Conservation (phyloP, 2,888 invertebrate species). For the Stomorhina lunata region DNA sequence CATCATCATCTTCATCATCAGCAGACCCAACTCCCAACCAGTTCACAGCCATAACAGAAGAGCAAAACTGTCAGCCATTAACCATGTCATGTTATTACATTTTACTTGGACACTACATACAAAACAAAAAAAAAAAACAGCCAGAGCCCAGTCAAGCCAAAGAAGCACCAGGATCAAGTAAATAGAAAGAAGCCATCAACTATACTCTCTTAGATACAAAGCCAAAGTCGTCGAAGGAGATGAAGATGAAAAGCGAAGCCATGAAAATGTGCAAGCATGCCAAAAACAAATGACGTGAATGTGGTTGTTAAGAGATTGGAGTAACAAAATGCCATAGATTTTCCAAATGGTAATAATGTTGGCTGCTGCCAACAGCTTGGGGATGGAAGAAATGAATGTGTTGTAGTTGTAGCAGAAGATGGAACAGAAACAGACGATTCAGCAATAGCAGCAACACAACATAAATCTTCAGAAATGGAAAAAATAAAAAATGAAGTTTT, state of each 20-base stretch:
- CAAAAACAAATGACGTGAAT: slow-evolving; percentile 62
- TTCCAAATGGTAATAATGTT: slow-evolving; percentile 54
- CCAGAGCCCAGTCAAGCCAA: too few relatives aligned
- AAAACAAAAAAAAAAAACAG: too few relatives aligned
- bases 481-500: background rate
- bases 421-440: slow-evolving; percentile 57
- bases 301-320: slow-evolving; percentile 55
- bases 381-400: slow-evolving; percentile 38
- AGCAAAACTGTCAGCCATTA: slow-evolving; percentile 68
- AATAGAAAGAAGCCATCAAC: slow-evolving; percentile 26
- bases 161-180: slow-evolving; percentile 37
- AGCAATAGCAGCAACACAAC: slow-evolving; percentile 66
- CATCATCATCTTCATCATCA: slow-evolving; percentile 3
- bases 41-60: slow-evolving; percentile 63
- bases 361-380: slow-evolving; percentile 23
- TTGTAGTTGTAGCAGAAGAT: slow-evolving; percentile 41
- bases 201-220: slow-evolving; percentile 8
- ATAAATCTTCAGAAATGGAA: slow-evolving; percentile 65
- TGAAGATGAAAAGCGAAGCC: slow-evolving; percentile 43
- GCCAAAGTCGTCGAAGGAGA: too few relatives aligned
- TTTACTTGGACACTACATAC: slow-evolving; percentile 50
- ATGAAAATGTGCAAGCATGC: slow-evolving; percentile 58
- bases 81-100: slow-evolving; percentile 67
- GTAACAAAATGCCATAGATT: slow-evolving; percentile 55
- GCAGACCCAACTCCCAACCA: slow-evolving; percentile 34